Percentiles rank a stretch among this genome's conserved stretches.
Evolutionary conservation across 2,797 vertebrate species (phyloP).

Genomic region (Streptopelia turtur): DNA sequence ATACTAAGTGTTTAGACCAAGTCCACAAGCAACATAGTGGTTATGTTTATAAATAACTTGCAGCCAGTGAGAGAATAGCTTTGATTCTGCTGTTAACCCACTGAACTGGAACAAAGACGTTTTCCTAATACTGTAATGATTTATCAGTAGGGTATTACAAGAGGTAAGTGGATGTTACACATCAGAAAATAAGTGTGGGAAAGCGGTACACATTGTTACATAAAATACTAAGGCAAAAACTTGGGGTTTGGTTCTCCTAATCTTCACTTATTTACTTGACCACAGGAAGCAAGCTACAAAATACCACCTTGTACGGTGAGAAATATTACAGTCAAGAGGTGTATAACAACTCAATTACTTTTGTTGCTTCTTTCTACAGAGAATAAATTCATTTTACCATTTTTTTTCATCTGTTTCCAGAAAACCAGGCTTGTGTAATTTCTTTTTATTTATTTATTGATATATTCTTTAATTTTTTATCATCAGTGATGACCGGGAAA

Average conservation of each 20-base stretch:
- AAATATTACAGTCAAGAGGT: background rate
- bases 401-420: background rate
- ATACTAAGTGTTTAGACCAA: background rate
- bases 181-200: background rate
- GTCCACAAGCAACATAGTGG: background rate
- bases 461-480: background rate
- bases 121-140: background rate
- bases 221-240: background rate
- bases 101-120: background rate
- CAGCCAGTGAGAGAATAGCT: background rate
- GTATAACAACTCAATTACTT: background rate
- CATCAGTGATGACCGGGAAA: background rate
- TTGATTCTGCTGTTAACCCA: background rate
- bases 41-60: background rate
- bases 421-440: background rate
- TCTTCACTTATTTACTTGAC: background rate
- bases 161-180: background rate
- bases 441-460: background rate
- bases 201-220: background rate
- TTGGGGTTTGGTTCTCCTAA: background rate
- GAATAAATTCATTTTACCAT: background rate
- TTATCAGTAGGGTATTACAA: background rate
- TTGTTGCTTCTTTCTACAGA: background rate
- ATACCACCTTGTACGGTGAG: background rate
- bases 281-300: background rate